These are phyloP conservation scores for Hypomesus transpacificus DNA, from an alignment of 2,113 vertebrate species.

Conservation along the genomic window DNA sequence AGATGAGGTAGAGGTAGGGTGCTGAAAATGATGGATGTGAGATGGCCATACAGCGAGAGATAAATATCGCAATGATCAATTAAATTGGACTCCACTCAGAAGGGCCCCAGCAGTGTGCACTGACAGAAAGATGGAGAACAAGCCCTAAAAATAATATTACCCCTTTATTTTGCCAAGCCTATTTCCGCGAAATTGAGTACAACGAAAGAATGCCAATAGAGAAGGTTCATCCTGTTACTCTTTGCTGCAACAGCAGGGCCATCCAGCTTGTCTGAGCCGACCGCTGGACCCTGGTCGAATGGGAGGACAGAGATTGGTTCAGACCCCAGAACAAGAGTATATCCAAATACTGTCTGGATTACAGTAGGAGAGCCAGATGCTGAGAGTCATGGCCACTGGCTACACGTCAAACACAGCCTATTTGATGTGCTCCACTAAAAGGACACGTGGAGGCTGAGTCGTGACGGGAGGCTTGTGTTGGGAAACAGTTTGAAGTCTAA, in stretches of 20 bases:
- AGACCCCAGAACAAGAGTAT: background rate
- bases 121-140: too few species aligned
- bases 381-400: conserved; percentile 20
- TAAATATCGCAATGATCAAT: background rate
- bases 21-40: background rate
- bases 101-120: background rate
- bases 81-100: background rate
- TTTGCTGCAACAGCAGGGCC: too few species aligned
- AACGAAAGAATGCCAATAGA: too few species aligned
- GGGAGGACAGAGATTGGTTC: background rate
- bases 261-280: too few species aligned
- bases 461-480: conserved; percentile 17
- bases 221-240: too few species aligned
- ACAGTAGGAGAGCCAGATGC: conserved; percentile 12
- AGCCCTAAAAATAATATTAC: too few species aligned
- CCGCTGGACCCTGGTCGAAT: too few species aligned
- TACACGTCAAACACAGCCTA: conserved; percentile 1
- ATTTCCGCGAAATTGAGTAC: too few species aligned
- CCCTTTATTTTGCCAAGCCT: too few species aligned
- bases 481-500: conserved; percentile 17
- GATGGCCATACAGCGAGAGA: background rate
- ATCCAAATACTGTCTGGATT: conserved; percentile 27
- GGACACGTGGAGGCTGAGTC: conserved; percentile 17
- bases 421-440: conserved; percentile 11
- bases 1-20: background rate